Base-by-base conservation (phyloP, 2,888 invertebrate genomes). In the Microctonus aethiopoides region DNA sequence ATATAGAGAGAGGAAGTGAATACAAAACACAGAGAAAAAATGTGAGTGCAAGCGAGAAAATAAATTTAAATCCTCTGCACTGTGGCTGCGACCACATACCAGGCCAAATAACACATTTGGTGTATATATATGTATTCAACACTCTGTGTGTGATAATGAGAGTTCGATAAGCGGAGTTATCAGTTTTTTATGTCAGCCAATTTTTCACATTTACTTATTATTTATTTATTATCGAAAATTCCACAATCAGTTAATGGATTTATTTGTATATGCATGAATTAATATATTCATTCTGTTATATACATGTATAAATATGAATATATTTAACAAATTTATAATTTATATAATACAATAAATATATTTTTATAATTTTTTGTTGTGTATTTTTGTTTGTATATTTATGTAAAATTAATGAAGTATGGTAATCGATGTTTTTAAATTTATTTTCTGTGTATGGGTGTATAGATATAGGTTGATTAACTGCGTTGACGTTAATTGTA, bases 121-220 rank as follows among this genome's bases (percentile, higher is more conserved):
- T n/a, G n/a, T n/a, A 81, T 79, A 76, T 76, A 22, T 70, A 61
- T 70, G 75, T 67, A 52, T 68, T 72, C 69, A 26, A 52, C 65
- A 68, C 69, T 67, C 73, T 62, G 74, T 77, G 80, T 79, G 79
- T 78, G 80, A 83, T 86, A 86, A 86, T 86, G 85, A 86, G 85
- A 86, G 86, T 85, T 86, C 86, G 84, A 86, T 86, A 86, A 86
- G 84, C 84, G 80, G 81, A 77, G 83, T 85, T 84, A 86, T 83
- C 80, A 83, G 82, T 81, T 84, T 46, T 46, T 83, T 81, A 82
- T 83, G 82, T 81, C 82, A 79, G 81, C 78, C 81, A 78, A 79
- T 80, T 79, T 80, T 81, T 81, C 77, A 79, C 16, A 20, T 65
- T 9, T 11, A n/a, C 5, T 56, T 11, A 11, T 26, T 29, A 2